These are phyloP conservation scores for Habrosyne pyritoides DNA, from an alignment of 2,888 invertebrate species.

Conservation along the genomic window DNA sequence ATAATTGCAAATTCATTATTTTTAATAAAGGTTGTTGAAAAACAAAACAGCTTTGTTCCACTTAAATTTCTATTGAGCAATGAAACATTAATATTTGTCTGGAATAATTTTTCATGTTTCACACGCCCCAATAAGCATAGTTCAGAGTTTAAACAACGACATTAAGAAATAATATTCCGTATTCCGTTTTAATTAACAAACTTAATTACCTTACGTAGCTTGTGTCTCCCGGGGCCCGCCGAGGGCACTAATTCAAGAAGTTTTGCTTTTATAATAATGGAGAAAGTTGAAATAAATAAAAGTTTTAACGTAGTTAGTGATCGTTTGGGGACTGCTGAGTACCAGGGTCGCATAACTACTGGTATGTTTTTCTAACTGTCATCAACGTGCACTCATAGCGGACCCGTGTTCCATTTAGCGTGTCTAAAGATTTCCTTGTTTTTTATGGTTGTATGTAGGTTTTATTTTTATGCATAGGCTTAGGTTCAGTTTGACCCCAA, in stretches of 20 bases:
- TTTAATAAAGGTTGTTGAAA: too few relatives aligned
- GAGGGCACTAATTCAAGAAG: slow-evolving; percentile 15
- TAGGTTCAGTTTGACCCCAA: too few relatives aligned
- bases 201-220: slow-evolving; percentile 27
- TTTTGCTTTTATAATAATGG: slow-evolving; percentile 33
- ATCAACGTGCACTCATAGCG: neutral
- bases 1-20: too few relatives aligned
- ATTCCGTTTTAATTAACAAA: slow-evolving; percentile 36
- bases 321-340: slow-evolving; percentile 13
- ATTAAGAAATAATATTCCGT: slow-evolving; percentile 21
- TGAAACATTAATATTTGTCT: neutral
- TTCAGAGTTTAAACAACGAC: slow-evolving; percentile 3
- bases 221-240: slow-evolving; percentile 8
- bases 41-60: too few relatives aligned
- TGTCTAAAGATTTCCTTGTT: too few relatives aligned
- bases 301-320: slow-evolving; percentile 20
- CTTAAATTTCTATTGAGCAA: too few relatives aligned
- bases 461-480: too few relatives aligned
- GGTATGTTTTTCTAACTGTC: slow-evolving; percentile 1
- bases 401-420: neutral
- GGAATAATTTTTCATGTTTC: neutral
- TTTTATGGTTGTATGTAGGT: too few relatives aligned
- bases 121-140: neutral
- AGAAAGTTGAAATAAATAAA: slow-evolving; percentile 32
- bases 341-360: slow-evolving; percentile 8